Evolutionary conservation across 2,888 invertebrate genomes (phyloP).

Genomic region (Bombylius major): DNA sequence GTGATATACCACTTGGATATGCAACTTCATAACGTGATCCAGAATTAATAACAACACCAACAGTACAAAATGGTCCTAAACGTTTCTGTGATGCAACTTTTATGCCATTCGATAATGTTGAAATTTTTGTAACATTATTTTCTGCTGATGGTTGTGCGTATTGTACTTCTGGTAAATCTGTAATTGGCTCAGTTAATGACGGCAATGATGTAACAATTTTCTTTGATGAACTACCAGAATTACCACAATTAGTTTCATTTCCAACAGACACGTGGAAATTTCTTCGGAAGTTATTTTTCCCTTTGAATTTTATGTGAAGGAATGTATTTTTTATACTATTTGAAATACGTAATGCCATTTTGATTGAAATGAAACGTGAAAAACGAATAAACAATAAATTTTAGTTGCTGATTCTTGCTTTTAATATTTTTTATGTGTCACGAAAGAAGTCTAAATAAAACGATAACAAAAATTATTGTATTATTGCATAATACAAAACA

Average conservation of each 20-base stretch:
- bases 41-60: slow-evolving; percentile 93
- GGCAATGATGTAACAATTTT: slow-evolving; percentile 58
- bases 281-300: slow-evolving; percentile 4
- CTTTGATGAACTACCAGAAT: slow-evolving; percentile 32
- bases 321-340: not conserved
- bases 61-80: slow-evolving; percentile 95
- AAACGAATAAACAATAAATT: too few species aligned
- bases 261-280: slow-evolving; percentile 21
- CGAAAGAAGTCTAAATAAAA: too few species aligned
- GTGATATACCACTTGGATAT: slow-evolving; percentile 95
- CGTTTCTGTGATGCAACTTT: slow-evolving; percentile 88
- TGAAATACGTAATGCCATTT: not conserved
- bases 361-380: too few species aligned
- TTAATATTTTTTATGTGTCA: too few species aligned
- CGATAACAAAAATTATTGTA: too few species aligned
- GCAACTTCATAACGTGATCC: slow-evolving; percentile 93
- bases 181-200: slow-evolving; percentile 58
- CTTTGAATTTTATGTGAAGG: too few species aligned
- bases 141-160: slow-evolving; percentile 62
- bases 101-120: slow-evolving; percentile 83
- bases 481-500: too few species aligned
- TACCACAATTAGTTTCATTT: slow-evolving; percentile 27
- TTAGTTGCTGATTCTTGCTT: too few species aligned
- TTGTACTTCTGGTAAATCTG: slow-evolving; percentile 56
- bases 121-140: slow-evolving; percentile 68